Conservation (phyloP, 1,140 invertebrate genomes). For the Sycophila sp. region DNA sequence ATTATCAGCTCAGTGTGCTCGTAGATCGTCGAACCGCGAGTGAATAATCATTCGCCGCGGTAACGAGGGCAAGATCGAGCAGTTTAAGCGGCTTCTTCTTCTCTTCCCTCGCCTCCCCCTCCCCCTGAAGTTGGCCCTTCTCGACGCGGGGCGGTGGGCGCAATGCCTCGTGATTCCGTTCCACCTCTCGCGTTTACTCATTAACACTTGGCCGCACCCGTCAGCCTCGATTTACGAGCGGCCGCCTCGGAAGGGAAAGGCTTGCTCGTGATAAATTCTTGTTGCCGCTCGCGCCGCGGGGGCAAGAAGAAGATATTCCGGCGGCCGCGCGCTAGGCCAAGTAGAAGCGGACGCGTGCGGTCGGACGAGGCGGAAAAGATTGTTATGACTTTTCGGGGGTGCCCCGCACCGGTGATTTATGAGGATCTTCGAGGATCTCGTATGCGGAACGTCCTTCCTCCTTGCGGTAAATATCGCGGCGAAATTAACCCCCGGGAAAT, state of each 20-base stretch:
- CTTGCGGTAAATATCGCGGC: no score
- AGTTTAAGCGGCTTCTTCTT: conserved; percentile 45
- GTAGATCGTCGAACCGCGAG: conserved; percentile 43
- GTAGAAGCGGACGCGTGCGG: no score
- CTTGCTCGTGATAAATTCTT: conserved; percentile 5
- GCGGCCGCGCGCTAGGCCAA: no score
- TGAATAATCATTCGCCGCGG: conserved; percentile 60
- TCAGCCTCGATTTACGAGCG: conserved; percentile 26
- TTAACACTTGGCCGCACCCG: conserved; percentile 39
- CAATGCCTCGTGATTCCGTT: conserved; percentile 29
- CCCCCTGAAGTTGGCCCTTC: no score
- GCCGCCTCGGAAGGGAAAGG: background rate
- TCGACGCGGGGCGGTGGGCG: no score
- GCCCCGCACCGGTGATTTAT: no score
- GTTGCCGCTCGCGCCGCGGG: background rate
- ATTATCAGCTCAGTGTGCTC: no score
- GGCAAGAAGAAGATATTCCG: background rate
- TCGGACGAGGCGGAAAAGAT: no score
- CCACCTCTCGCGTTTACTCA: conserved; percentile 34
- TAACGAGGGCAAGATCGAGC: conserved; percentile 54
- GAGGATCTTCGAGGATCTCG: no score
- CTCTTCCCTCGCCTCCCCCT: background rate
- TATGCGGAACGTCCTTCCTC: no score
- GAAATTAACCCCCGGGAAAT: no score
- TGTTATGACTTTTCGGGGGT: no score